A percentile compares a stretch with the other conserved stretches of the same genome.
Evolutionary conservation across 2,113 vertebrate genomes (phyloP).

Genomic region (Mus pahari): DNA sequence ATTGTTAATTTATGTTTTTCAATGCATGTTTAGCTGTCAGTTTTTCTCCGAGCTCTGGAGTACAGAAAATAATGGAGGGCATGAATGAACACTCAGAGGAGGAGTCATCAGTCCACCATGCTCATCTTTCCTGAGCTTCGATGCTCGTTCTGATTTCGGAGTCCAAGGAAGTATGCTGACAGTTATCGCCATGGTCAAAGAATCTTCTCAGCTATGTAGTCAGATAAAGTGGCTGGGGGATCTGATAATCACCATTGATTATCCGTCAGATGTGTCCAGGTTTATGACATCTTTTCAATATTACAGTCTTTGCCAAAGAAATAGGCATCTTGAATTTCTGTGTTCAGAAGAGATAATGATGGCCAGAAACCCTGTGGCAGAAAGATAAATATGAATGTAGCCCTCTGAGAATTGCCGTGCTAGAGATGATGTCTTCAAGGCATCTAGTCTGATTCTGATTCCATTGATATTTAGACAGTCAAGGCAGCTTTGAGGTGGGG

Average conservation of each 20-base stretch:
- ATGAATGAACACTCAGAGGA: background rate
- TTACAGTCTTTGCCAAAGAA: conserved; percentile 30
- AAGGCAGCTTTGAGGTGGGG: background rate
- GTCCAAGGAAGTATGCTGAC: background rate
- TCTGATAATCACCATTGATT: conserved; percentile 41
- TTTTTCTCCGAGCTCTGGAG: background rate
- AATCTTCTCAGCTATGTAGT: background rate
- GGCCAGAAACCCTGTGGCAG: background rate
- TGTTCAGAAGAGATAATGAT: background rate
- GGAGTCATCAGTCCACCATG: background rate
- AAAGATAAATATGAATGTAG: background rate
- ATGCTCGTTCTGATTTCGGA: background rate
- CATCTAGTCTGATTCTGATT: background rate
- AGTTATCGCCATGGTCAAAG: background rate
- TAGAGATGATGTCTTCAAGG: background rate
- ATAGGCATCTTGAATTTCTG: background rate
- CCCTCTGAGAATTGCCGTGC: background rate
- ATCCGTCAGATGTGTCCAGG: conserved; percentile 1
- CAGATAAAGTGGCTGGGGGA: background rate
- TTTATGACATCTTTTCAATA: conserved; percentile 52
- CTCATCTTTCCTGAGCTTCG: background rate
- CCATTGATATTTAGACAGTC: background rate
- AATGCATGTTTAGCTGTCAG: background rate
- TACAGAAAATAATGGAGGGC: conserved; percentile 17
- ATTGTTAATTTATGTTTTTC: background rate